Conservation (phyloP, 1,140 invertebrate species). For the Hirudo medicinalis region DNA sequence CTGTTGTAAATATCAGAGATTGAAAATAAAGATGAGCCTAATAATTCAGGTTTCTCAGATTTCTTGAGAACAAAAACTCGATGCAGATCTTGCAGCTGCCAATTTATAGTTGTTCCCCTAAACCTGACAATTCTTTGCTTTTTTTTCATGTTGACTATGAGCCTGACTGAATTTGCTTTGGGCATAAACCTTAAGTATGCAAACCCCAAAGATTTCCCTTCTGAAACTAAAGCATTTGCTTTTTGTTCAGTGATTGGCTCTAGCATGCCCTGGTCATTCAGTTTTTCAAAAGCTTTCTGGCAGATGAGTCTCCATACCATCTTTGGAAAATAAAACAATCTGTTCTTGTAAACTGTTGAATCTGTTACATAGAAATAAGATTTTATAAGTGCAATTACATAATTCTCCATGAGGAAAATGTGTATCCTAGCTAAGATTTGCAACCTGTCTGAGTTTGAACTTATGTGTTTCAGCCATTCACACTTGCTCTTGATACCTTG, state of each 20-base stretch:
- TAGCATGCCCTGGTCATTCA: background rate
- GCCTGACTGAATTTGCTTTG: constrained; percentile 8
- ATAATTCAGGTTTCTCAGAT: background rate
- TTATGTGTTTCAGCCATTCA: constrained; percentile 5
- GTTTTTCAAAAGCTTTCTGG: constrained; percentile 10
- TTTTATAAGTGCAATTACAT: constrained; percentile 12
- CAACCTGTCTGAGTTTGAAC: constrained; percentile 3
- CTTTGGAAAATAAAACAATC: constrained; percentile 14
- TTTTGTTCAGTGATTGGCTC: background rate
- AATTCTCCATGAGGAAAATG: constrained; percentile 1
- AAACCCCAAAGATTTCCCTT: constrained; percentile 9
- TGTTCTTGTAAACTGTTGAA: background rate
- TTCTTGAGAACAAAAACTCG: background rate
- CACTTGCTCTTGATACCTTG: constrained; percentile 13
- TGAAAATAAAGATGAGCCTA: constrained; percentile 14
- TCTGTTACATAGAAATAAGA: constrained; percentile 18
- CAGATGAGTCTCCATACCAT: constrained; percentile 11
- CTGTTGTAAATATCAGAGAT: constrained; percentile 10
- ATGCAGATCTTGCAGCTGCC: constrained; percentile 11
- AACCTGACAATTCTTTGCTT: background rate
- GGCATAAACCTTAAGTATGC: constrained; percentile 11
- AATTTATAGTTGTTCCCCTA: background rate
- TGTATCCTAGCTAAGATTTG: constrained; percentile 12
- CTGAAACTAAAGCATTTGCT: background rate
- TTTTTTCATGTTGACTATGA: constrained; percentile 13